Percentiles rank a stretch among this genome's conserved stretches.
Conservation (phyloP, 2,888 invertebrate species). For the Lepidocyrtinus sp. region DNA sequence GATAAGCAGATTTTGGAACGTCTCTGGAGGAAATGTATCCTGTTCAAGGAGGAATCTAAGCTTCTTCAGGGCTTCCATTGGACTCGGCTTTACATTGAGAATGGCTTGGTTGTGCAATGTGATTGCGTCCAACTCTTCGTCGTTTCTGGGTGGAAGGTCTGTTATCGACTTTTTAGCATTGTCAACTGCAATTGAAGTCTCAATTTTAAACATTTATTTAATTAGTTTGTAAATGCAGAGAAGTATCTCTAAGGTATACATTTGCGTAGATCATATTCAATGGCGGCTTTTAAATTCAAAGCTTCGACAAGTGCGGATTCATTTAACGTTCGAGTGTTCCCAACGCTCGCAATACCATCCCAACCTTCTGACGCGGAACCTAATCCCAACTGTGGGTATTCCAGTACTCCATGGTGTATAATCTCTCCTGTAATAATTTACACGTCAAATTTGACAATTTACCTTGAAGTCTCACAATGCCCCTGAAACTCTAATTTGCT, state of each 20-base stretch:
- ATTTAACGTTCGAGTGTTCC: slow-evolving; percentile 93
- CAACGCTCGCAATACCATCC: slow-evolving; percentile 90
- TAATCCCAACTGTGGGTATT: slow-evolving; percentile 97
- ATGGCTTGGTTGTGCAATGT: slow-evolving; percentile 98
- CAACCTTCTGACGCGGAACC: slow-evolving; percentile 96
- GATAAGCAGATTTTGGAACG: slow-evolving; percentile 94
- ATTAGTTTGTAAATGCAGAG: neutral
- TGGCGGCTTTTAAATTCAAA: slow-evolving; percentile 97
- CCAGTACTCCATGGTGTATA: slow-evolving; percentile 94
- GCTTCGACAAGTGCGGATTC: slow-evolving; percentile 98
- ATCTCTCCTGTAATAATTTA: slow-evolving; percentile 77
- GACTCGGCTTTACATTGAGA: slow-evolving; percentile 88
- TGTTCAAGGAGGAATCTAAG: slow-evolving; percentile 94
- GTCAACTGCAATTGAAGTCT: neutral
- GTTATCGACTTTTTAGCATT: slow-evolving; percentile 75
- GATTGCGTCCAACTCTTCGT: slow-evolving; percentile 97
- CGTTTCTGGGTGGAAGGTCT: slow-evolving; percentile 93
- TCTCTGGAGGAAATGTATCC: slow-evolving; percentile 97
- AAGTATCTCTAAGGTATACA: slow-evolving; percentile 70
- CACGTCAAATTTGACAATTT: neutral
- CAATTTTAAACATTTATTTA: neutral
- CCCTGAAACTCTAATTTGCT: neutral
- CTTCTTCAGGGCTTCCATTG: slow-evolving; percentile 95
- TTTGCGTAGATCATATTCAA: slow-evolving; percentile 85
- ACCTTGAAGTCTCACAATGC: neutral